Conservation (phyloP, 2,888 invertebrate species). For the Drosophila sordidula region DNA sequence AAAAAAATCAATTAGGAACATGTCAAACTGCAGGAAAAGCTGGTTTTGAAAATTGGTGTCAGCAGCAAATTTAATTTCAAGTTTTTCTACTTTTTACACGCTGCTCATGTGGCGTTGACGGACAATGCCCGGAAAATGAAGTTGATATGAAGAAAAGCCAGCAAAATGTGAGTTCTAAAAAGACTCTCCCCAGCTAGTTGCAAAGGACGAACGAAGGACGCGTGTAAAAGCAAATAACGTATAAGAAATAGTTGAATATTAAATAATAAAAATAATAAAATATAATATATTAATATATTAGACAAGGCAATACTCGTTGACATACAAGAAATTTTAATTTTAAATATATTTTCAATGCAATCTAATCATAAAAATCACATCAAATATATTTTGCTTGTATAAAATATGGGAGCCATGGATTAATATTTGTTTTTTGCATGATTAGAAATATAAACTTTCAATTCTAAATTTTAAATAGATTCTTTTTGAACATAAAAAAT, state of each 20-base stretch:
- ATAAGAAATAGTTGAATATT: neutral
- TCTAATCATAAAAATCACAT: too few species aligned
- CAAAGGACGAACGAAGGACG: neutral
- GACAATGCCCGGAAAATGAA: conserved; percentile 42
- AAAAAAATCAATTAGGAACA: conserved; percentile 81
- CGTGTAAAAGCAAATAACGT: neutral
- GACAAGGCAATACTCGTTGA: too few species aligned
- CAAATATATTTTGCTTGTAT: too few species aligned
- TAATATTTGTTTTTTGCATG: too few species aligned
- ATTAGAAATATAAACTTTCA: too few species aligned
- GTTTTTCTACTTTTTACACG: conserved; percentile 36
- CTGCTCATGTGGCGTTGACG: conserved; percentile 31
- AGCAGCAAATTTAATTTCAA: conserved; percentile 78
- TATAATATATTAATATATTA: too few species aligned
- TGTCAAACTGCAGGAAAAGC: conserved; percentile 80
- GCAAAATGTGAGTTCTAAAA: neutral
- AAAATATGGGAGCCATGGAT: too few species aligned
- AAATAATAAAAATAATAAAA: neutral
- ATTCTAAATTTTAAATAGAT: too few species aligned
- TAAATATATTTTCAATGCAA: too few species aligned
- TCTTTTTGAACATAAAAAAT: too few species aligned
- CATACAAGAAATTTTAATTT: too few species aligned
- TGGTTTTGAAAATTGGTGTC: conserved; percentile 80
- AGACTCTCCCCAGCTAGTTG: too few species aligned
- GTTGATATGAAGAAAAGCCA: conserved; percentile 17